Base-by-base conservation (phyloP, 2,888 invertebrate genomes). In the Xestia ashworthii region DNA sequence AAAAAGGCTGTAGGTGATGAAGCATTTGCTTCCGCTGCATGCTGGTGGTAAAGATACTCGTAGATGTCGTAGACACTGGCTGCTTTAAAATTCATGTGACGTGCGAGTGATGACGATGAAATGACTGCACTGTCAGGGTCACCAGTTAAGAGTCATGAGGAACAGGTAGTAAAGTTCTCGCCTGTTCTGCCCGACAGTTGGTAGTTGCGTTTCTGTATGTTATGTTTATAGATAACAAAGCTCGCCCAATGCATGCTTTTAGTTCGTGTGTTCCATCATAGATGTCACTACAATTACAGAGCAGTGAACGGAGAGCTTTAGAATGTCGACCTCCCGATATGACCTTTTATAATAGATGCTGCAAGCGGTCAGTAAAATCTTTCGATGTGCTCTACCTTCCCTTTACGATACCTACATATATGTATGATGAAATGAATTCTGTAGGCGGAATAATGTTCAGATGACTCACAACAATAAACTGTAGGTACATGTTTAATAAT, bases 331-430 rank as follows among this genome's bases (percentile, higher is more conserved):
- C 53, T 53, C 62, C n/a, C 4, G 3, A 16, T 53, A 12, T 80
- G 46, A 80, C 62, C 62, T 80, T 80, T 80, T 62, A n/a, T 67
- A 66, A 80, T 53, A 53, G 48, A 48, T 46, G 25, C 46, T 53
- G 32, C 14, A 25, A 22, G 48, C 6, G 38, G 32, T 79, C 12
- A 55, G 8, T 60, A 3, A 60, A 60, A 60, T 60, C 25, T 71
- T n/a, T 41, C 32, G 25, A 70, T 48, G 38, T 64, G 16, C 0
- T 60, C 19, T 44, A 25, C 19, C 32, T 50, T 48, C 14, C 41
- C 14, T 71, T 14, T 53, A 4, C 19, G 14, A 48, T 16, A 50
- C 12, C 5, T 32, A 41, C 41, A 41, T 41, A 41, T 8, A 41
- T 41, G 41, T 3, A 14, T 53, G 9, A 38, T 16, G 25, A 70